phyloP scores from a whole-genome alignment of 1,140 invertebrate genomes.

The Drosophila tani region DNA sequence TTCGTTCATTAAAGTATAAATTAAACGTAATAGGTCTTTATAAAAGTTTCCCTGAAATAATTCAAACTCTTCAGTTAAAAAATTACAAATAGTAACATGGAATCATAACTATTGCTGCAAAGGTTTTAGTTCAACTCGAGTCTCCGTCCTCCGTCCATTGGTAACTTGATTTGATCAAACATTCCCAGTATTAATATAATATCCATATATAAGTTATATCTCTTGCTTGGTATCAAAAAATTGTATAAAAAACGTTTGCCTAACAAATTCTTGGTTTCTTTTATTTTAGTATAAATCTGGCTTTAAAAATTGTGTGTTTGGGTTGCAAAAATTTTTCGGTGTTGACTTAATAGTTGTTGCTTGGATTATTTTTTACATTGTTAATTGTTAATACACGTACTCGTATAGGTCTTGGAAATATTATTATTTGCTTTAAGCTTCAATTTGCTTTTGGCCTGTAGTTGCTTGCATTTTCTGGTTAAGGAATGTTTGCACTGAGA shows the following conservation, averaged over 20 bases:
- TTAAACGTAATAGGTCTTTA: constrained; percentile 21
- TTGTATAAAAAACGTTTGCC: constrained; percentile 77
- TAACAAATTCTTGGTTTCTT: constrained; percentile 69
- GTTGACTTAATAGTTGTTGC: constrained; percentile 34
- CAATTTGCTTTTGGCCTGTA: constrained; percentile 50
- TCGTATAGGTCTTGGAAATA: constrained; percentile 28
- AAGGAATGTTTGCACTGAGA: constrained; percentile 16
- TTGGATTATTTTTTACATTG: constrained; percentile 24
- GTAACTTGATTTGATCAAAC: constrained; percentile 32
- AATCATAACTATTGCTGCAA: not conserved
- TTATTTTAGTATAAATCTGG: constrained; percentile 63
- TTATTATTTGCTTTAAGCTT: constrained; percentile 32
- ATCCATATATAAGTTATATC: constrained; percentile 65
- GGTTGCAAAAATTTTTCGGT: constrained; percentile 48
- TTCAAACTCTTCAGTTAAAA: not conserved
- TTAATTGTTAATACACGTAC: constrained; percentile 14
- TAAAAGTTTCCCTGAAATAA: constrained; percentile 34
- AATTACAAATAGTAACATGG: not conserved
- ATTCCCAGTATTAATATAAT: constrained; percentile 51
- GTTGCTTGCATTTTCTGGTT: constrained; percentile 24
- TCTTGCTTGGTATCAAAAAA: constrained; percentile 76
- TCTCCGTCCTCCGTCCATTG: not conserved
- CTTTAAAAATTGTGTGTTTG: constrained; percentile 70
- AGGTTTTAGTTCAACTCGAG: constrained; percentile 24
- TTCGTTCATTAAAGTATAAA: not conserved